Percentiles rank a stretch among this genome's conserved stretches.
Conservation (phyloP, 2,113 vertebrate genomes). For the Mastomys coucha region DNA sequence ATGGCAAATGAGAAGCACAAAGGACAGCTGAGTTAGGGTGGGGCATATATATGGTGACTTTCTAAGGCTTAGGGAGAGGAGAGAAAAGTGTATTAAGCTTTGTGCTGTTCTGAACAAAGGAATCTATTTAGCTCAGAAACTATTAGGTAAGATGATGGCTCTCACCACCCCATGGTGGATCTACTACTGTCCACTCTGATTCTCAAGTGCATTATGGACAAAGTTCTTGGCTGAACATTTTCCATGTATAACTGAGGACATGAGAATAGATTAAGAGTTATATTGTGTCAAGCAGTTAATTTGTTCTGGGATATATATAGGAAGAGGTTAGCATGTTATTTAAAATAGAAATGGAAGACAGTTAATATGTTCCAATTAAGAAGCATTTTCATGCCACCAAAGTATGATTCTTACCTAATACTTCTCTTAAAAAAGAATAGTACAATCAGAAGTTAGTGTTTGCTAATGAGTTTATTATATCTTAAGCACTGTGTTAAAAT, state of each 20-base stretch:
- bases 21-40: neutral
- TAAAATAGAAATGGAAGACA: neutral
- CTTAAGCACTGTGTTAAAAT: neutral
- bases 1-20: neutral
- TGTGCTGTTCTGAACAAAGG: neutral
- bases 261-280: neutral
- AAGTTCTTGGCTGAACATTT: neutral
- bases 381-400: neutral
- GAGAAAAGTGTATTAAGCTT: neutral
- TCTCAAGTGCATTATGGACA: neutral
- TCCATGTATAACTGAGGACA: neutral
- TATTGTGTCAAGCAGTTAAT: neutral
- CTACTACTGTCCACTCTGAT: neutral
- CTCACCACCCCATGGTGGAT: neutral
- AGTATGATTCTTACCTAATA: neutral
- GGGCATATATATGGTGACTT: neutral
- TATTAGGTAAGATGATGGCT: neutral
- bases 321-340: neutral
- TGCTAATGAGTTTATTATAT: neutral
- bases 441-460: conserved; percentile 31
- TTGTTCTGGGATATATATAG: neutral
- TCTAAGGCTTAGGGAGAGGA: neutral
- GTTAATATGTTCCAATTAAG: neutral
- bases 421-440: neutral
- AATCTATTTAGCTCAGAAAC: neutral